A percentile compares a stretch with the other conserved stretches of the same genome.
Evolutionary conservation across 2,797 vertebrate species (phyloP).

Genomic region (Staurois parvus): DNA sequence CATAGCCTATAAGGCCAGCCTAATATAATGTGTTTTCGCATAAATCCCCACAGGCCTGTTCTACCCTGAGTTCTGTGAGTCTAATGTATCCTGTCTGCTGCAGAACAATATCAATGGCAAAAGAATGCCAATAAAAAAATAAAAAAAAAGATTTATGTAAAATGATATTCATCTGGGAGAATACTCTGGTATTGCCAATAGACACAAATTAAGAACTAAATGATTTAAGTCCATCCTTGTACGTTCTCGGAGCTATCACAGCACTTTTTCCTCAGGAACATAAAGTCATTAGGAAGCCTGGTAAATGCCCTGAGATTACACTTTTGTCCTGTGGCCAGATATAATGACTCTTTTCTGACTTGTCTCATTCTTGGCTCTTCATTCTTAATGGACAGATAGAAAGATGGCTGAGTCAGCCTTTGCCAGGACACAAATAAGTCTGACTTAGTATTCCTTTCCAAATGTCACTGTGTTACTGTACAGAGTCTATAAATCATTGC

Average conservation of each 20-base stretch:
- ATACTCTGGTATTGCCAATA: not conserved
- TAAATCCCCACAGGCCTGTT: too few species aligned
- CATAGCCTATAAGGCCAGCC: too few species aligned
- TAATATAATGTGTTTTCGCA: too few species aligned
- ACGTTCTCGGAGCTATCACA: conserved; percentile 39
- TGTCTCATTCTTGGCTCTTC: conserved; percentile 58
- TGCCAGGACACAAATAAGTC: conserved; percentile 60
- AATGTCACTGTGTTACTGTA: conserved; percentile 55
- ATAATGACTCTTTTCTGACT: conserved; percentile 54
- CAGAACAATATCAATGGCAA: not conserved
- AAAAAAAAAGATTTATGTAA: not conserved
- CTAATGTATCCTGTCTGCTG: not conserved
- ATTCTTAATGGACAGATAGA: conserved; percentile 56
- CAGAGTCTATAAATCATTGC: conserved; percentile 57
- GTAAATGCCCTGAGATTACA: conserved; percentile 34
- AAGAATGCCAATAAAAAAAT: not conserved
- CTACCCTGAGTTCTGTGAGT: not conserved
- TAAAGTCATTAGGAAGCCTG: conserved; percentile 32
- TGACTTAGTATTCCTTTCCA: conserved; percentile 56
- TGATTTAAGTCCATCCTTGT: conserved; percentile 14
- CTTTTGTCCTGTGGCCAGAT: conserved; percentile 50
- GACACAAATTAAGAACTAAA: conserved; percentile 26
- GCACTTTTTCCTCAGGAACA: conserved; percentile 30
- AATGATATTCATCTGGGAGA: not conserved
- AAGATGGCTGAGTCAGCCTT: conserved; percentile 50